Evolutionary conservation across 2,888 invertebrate genomes (phyloP).

Genomic region (Acrobasis suavella): DNA sequence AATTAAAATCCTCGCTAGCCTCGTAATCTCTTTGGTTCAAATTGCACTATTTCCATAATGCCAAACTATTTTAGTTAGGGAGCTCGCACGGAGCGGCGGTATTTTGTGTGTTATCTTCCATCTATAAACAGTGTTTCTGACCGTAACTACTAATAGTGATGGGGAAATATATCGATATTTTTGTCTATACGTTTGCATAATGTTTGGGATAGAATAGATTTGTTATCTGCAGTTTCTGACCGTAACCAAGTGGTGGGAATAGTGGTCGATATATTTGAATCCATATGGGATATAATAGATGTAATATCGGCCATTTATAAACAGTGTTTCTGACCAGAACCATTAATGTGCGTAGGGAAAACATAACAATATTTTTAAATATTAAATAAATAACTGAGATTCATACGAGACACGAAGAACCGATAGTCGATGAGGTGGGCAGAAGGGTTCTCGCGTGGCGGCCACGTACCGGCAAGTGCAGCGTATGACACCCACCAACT

Average conservation of each 20-base stretch:
- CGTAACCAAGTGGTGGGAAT: too few species aligned
- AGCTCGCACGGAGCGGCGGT: neutral
- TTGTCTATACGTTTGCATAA: neutral
- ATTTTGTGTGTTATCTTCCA: constrained; percentile 29
- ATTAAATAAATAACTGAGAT: too few species aligned
- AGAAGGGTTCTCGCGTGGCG: too few species aligned
- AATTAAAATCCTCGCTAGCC: neutral
- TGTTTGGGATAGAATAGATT: neutral
- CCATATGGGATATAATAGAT: too few species aligned
- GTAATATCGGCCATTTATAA: constrained; percentile 29
- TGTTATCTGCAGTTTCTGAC: too few species aligned
- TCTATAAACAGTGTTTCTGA: constrained; percentile 29
- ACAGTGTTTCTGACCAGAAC: constrained; percentile 24
- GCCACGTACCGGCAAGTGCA: too few species aligned
- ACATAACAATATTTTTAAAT: constrained; percentile 8
- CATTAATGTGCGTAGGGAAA: constrained; percentile 20
- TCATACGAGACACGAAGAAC: too few species aligned
- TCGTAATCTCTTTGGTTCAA: neutral
- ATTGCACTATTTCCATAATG: constrained; percentile 25
- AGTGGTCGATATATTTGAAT: too few species aligned
- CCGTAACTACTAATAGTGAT: constrained; percentile 21
- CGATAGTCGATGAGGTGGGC: too few species aligned
- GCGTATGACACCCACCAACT: too few species aligned
- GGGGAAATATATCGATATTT: constrained; percentile 3
- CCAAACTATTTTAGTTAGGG: constrained; percentile 14